Base-by-base conservation (phyloP, 2,797 vertebrate genomes). In the Brachyalestes nurse region DNA sequence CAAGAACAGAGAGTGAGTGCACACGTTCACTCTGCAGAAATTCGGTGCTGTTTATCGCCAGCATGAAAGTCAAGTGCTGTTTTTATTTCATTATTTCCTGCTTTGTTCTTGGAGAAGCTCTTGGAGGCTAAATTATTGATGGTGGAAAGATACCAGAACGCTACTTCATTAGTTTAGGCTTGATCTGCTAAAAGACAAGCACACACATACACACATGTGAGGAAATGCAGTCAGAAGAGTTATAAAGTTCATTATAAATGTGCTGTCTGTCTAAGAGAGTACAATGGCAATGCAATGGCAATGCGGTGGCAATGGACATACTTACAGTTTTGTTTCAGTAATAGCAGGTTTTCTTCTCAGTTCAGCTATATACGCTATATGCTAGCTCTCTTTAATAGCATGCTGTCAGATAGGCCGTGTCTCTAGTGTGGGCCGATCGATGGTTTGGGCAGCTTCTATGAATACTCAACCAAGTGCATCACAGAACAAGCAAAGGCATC, bases 391-490 rank as follows among this genome's bases (percentile, higher is more conserved):
- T 82, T 81, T 87, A 85, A 82, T 79, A 84, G 80, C 72, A 57
- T 70, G 57, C 57, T 85, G 84, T 86, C 78, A 72, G 62, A 78
- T 23, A 65, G 60, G 47, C 71, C 58, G 7, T 75, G 73, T 82
- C 79, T 82, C 28, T 49, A 71, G 23, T n/a, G 65, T 67, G 55
- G 64, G 23, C 58, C 34, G 61, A 86, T 86, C 75, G 65, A 84
- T 81, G 80, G 23, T 74, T 64, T 60, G 53, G 25, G 38, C 61
- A 70, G 82, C 75, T 79, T 81, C 81, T 83, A 83, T 85, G 81
- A 83, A 85, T 85, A 83, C 78, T 81, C 80, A 81, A 84, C 79
- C 83, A 81, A 57, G 75, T 81, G 83, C 71, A 74, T 40, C 81
- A 47, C 40, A 73, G 69, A 71, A 75, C 55, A 80, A 75, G 75